These are phyloP conservation scores for Leptobrachium leishanense DNA, from an alignment of 2,113 vertebrate species.

Conservation along the genomic window DNA sequence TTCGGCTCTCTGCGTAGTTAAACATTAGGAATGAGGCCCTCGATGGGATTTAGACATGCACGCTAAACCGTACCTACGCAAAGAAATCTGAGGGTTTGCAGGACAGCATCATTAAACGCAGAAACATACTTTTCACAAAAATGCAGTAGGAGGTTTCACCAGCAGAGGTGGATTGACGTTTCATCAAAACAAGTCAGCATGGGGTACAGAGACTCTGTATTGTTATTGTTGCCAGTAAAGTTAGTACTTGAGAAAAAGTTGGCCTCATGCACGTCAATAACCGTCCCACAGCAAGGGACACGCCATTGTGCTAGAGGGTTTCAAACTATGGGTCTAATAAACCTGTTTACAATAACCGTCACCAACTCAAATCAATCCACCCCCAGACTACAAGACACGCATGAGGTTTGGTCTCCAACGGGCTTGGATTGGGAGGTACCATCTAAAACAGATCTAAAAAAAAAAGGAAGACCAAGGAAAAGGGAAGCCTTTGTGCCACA, in stretches of 20 bases:
- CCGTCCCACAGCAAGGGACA: not conserved
- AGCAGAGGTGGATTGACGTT: not conserved
- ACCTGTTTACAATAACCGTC: not conserved
- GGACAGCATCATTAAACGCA: too few relatives aligned
- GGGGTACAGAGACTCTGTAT: conserved; percentile 16
- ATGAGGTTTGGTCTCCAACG: not conserved
- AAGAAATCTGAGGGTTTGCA: too few relatives aligned
- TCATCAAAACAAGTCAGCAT: conserved; percentile 1
- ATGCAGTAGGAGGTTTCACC: too few relatives aligned
- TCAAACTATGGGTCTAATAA: not conserved
- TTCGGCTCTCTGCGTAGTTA: too few relatives aligned
- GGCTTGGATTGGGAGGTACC: too few relatives aligned
- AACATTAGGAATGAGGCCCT: too few relatives aligned
- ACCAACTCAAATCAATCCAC: not conserved
- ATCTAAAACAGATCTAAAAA: too few relatives aligned
- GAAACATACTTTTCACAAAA: too few relatives aligned
- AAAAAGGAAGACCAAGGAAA: too few relatives aligned
- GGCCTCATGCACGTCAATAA: not conserved
- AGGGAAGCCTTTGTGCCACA: too few relatives aligned
- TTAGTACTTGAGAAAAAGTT: not conserved
- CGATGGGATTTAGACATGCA: too few relatives aligned
- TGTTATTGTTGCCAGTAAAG: conserved; percentile 6
- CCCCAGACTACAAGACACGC: not conserved
- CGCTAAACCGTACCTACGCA: too few relatives aligned
- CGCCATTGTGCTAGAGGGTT: not conserved